Evolutionary conservation across 2,888 invertebrate genomes (phyloP), one percentile per base, ranked within the genome.

Genomic region (Phengaris alcon): DNA sequence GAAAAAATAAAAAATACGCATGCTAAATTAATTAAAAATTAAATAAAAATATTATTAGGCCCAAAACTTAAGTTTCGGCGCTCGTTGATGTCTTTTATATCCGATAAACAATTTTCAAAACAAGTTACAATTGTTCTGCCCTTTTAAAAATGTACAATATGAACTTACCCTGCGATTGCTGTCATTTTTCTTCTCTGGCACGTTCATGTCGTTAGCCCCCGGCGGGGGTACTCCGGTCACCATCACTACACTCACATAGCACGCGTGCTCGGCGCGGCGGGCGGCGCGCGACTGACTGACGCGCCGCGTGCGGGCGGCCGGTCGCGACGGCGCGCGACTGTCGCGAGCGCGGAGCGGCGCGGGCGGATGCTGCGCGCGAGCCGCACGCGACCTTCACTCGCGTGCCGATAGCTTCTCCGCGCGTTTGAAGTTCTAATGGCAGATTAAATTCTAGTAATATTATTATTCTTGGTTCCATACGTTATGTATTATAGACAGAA

Each of bases 81-180:
- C 12, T 22, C 64, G 64, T 64, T 64, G 64, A 64, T 64, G 64
- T 64, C 64, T 64, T 44, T 64, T 64, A 12, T 64, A 64, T 44
- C 1, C 51, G 15, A 51, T 13, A 15, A 51, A 70, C 48, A 51
- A 51, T 51, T 48, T 70, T 44, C 64, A 64, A 64, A 64, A 44
- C 44, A 64, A 64, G 64, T 64, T 13, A 64, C 15, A 2, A 22
- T 10, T 22, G 9, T 59, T 35, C 6, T 3, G 10, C 7, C 5
- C 9, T 8, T 10, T 15, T 22, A 35, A 12, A 64, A 35, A 64
- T 64, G 12, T 64, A 2, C 15, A 44, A 59, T 35, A 59, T 59
- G 6, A 72, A 86, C 90, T 87, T 77, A 94, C 93, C 85, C 93
- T 86, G 83, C 93, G 87, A 80, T 90, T 91, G 83, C 93, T 93